phyloP scores from a whole-genome alignment of 2,113 vertebrate genomes.

The Leucopsar rothschildi region DNA sequence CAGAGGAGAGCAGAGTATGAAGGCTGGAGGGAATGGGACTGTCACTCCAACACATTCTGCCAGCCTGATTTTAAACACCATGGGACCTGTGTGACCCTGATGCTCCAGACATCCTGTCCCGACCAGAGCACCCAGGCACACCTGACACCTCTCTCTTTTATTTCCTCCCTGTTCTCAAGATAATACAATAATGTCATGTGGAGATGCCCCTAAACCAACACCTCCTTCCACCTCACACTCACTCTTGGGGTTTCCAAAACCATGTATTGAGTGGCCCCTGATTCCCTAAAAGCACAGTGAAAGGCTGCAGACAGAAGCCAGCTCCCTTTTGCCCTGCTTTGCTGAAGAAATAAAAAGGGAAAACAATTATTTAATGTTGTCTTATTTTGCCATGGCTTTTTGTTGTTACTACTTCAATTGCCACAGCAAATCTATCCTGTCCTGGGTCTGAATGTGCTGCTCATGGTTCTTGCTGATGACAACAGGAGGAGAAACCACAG shows the following conservation, averaged over 20 bases:
- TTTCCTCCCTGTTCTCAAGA: not conserved
- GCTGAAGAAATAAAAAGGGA: not conserved
- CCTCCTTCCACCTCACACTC: not conserved
- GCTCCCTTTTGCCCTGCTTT: not conserved
- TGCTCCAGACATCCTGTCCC: not conserved
- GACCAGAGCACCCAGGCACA: not conserved
- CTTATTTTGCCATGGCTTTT: not conserved
- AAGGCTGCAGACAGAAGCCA: not conserved
- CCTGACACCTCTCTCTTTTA: not conserved
- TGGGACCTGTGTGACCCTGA: not conserved
- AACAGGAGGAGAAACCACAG: not conserved
- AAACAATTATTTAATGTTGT: not conserved
- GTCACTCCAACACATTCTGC: not conserved
- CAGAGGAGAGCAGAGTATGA: not conserved
- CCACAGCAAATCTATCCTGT: not conserved
- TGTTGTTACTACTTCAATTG: not conserved
- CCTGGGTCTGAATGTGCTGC: not conserved
- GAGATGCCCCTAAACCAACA: not conserved
- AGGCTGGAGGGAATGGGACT: not conserved
- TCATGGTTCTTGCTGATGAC: not conserved
- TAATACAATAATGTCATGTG: not conserved
- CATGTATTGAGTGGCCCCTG: not conserved
- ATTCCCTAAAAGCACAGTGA: not conserved
- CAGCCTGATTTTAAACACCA: not conserved
- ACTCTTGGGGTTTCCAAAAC: not conserved